Conservation (phyloP, 2,797 vertebrate species). For the Amblyraja radiata region DNA sequence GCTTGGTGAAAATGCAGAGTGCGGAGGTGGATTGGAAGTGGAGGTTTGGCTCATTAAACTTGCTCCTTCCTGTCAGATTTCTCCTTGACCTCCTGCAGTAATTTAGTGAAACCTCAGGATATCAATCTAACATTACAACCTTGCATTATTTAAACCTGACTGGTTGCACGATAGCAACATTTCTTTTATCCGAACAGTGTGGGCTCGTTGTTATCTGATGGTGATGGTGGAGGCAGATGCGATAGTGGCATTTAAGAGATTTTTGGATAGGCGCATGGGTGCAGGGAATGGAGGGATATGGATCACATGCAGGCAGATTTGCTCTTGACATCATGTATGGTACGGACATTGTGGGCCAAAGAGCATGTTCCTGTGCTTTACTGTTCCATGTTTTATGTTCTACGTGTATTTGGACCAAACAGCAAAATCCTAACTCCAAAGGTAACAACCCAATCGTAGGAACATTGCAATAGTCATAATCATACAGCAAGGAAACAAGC, state of each 20-base stretch:
- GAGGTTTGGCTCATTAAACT: constrained; percentile 22
- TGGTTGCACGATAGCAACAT: neutral
- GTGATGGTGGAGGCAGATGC: too few species aligned
- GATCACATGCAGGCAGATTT: too few species aligned
- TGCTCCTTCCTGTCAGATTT: constrained; percentile 12
- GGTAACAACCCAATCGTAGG: too few species aligned
- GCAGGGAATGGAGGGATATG: too few species aligned
- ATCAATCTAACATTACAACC: constrained; percentile 13
- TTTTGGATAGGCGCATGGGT: too few species aligned
- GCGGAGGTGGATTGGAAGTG: neutral
- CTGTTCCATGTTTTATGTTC: too few species aligned
- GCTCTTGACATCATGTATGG: too few species aligned
- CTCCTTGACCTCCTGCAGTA: constrained; percentile 18
- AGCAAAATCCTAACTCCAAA: neutral
- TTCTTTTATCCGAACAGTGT: neutral
- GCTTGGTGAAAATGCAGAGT: neutral
- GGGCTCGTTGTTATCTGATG: neutral
- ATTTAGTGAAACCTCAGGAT: constrained; percentile 2
- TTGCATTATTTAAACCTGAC: constrained; percentile 37
- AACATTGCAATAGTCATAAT: too few species aligned
- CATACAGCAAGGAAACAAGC: too few species aligned
- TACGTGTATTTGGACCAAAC: neutral
- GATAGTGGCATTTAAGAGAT: too few species aligned
- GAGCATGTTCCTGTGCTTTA: too few species aligned
- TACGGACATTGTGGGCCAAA: too few species aligned